phyloP scores from a whole-genome alignment of 1,140 invertebrate genomes.

The Musca domestica region DNA sequence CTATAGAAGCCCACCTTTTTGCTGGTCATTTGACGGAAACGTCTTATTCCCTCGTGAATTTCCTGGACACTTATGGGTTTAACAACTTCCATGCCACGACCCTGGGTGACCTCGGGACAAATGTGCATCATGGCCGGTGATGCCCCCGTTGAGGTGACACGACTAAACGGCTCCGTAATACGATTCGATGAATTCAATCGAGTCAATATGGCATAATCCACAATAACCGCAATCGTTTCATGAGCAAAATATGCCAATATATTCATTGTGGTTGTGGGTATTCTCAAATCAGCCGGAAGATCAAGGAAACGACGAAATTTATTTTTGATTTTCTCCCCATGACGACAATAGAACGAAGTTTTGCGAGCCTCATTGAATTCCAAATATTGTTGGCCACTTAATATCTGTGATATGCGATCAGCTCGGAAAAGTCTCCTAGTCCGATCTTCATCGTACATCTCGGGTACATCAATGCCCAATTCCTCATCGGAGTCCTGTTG shows the following conservation, averaged over 20 bases:
- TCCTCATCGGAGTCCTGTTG: constrained; percentile 50
- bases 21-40: constrained; percentile 46
- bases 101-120: constrained; percentile 52
- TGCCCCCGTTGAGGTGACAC: constrained; percentile 48
- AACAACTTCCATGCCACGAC: constrained; percentile 49
- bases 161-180: constrained; percentile 46
- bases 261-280: constrained; percentile 48
- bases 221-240: constrained; percentile 51
- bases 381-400: constrained; percentile 47
- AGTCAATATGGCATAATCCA: constrained; percentile 50
- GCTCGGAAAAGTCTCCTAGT: constrained; percentile 49
- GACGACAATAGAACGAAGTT: constrained; percentile 49
- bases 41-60: constrained; percentile 51
- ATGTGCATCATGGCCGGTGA: constrained; percentile 51
- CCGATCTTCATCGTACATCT: constrained; percentile 50
- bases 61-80: constrained; percentile 51
- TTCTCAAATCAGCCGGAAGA: constrained; percentile 42
- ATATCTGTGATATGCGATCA: constrained; percentile 50
- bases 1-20: constrained; percentile 47
- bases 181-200: constrained; percentile 48
- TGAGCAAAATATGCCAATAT: constrained; percentile 51
- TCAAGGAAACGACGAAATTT: constrained; percentile 48
- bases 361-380: constrained; percentile 51
- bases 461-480: constrained; percentile 42
- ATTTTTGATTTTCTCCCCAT: constrained; percentile 51